Base-by-base conservation (phyloP, 2,888 invertebrate species). In the Pteria penguin region DNA sequence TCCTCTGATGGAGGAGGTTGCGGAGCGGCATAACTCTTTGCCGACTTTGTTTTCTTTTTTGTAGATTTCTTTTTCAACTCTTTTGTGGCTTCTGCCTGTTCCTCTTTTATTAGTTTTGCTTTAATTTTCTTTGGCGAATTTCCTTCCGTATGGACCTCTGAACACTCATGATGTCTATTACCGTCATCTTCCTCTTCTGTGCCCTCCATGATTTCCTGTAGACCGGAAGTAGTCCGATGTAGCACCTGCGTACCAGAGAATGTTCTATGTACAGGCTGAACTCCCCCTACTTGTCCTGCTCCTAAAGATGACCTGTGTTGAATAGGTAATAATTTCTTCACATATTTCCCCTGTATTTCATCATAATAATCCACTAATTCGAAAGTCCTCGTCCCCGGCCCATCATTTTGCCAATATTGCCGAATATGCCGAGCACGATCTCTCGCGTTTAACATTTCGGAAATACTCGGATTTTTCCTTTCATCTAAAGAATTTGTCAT, bases 361-460 rank as follows among this genome's bases (percentile, higher is more conserved):
- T 85, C 85, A 75, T 83, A 83, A 68, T 85, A 85, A 63, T 85
- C 85, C 32, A 85, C 81, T 8, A 85, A 72, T 63, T 85, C 85
- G 82, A 85, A 85, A 57, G 76, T 80, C 24, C 80, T 80, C 2
- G 76, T 33, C 3, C 76, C 76, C 18, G 76, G 76, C n/a, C 76
- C 76, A 36, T 77, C 76, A 36, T 54, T 60, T 58, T 62, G 68
- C 76, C 76, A 77, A 29, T 77, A 77, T 4, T 31, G 33, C 22
- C 57, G 55, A 24, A 45, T 24, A 2, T 55, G 22, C 5, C 31
- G 5, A 5, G 72, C 78, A 54, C 74, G 80, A 14, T 82, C 79
- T 33, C 77, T 70, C 27, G 81, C 79, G 4, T 66, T 71, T 71
- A 83, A 76, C 27, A 82, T 82, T 33, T 85, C 85, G 36, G 70